Evolutionary conservation across 2,113 vertebrate genomes (phyloP), one percentile per base, ranked within the genome.

Genomic region (Xyliphius kryptos): DNA sequence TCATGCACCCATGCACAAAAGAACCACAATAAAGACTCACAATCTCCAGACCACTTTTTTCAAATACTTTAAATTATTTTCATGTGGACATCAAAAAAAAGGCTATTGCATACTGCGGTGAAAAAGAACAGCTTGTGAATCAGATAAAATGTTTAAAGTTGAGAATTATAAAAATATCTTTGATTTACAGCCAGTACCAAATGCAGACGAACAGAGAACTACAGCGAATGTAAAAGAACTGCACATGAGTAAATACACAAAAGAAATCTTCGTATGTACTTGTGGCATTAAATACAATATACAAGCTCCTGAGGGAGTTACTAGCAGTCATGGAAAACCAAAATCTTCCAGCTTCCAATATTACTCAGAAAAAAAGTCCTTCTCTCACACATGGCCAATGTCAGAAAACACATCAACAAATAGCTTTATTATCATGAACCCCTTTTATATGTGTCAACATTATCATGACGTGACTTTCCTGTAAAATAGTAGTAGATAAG

Each of bases 71-170:
- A 9, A 13, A 26, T 60, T 59, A 43, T 56, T 71, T 69, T 69
- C 38, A 55, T 17, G 40, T 22, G 17, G 15, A 43, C 51, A 56
- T 55, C 63, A 13, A 63, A 63, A 67, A 40, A 55, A 63, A 55
- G 43, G 60, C 63, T 58, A 38, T 15, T 59, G 22, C 56, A 15
- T 32, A 32, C n/a, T 47, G 14, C 15, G 7, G 11, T 13, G 44
- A 48, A 16, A 7, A 7, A n/a, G 55, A 43, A 21, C n/a, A 57
- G 55, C 20, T 12, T 20, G 59, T 46, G 44, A 66, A 61, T 70
- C 65, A 68, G 68, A 73, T 70, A 49, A 63, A 55, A 37, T 26
- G 49, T 68, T 67, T 50, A 57, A 61, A 41, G 61, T 50, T 26
- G 40, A 16, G 17, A 52, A 37, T 20, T 20, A 21, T 3, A 54